These are phyloP conservation scores for Suricata suricatta DNA, from an alignment of 2,113 vertebrate species.

Conservation along the genomic window DNA sequence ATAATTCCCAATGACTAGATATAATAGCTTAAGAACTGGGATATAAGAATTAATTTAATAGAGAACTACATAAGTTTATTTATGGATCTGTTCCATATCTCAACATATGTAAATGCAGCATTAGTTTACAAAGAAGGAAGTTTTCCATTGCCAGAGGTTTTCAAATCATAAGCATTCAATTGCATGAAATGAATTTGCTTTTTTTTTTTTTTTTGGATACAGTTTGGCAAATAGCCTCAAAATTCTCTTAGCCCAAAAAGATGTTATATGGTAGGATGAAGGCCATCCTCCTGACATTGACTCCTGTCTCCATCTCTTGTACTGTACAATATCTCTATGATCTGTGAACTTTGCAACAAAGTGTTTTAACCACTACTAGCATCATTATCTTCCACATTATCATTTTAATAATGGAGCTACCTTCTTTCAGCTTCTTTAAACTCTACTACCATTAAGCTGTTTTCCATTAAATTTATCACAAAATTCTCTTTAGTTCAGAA, in stretches of 20 bases:
- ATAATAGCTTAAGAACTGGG: background rate
- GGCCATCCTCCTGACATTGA: background rate
- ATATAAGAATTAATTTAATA: background rate
- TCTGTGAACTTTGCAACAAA: background rate
- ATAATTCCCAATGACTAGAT: background rate
- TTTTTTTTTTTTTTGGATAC: background rate
- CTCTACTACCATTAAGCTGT: background rate
- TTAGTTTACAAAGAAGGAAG: background rate
- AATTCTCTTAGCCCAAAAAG: constrained; percentile 37
- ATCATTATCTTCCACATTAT: background rate
- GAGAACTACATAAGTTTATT: constrained; percentile 1
- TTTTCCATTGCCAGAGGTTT: background rate
- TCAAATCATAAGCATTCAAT: background rate
- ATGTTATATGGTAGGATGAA: background rate
- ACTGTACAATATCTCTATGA: background rate
- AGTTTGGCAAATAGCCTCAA: constrained; percentile 38
- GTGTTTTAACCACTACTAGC: background rate
- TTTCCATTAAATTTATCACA: background rate
- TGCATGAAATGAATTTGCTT: background rate
- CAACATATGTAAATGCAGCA: background rate
- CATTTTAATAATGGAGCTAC: background rate
- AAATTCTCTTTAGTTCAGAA: background rate
- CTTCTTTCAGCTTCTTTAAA: background rate
- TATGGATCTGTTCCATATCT: background rate
- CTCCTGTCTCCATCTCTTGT: background rate